Conservation (phyloP, 2,888 invertebrate genomes). For the Oegoconia quadripuncta region DNA sequence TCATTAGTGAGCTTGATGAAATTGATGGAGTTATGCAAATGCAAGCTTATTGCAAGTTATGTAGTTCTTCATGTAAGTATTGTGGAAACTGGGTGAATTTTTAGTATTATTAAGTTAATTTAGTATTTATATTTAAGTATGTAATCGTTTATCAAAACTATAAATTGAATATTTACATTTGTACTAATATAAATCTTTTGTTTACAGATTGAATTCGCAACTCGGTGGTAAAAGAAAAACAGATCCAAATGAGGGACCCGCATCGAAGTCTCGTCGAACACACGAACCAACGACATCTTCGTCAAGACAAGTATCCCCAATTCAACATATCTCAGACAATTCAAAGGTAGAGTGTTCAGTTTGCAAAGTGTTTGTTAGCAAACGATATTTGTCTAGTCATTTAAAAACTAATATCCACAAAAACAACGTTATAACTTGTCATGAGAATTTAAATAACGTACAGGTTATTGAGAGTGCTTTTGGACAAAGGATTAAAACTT, state of each 20-base stretch:
- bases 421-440: slow-evolving; percentile 14
- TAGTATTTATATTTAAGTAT: no score
- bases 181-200: no score
- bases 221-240: not conserved
- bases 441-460: slow-evolving; percentile 15
- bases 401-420: slow-evolving; percentile 18
- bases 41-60: not conserved
- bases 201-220: no score
- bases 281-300: not conserved
- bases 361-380: slow-evolving; percentile 4
- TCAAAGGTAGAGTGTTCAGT: not conserved
- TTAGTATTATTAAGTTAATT: not conserved
- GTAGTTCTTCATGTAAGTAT: not conserved
- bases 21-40: not conserved
- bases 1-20: not conserved
- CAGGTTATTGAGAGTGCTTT: slow-evolving; percentile 16
- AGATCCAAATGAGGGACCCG: not conserved
- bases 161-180: no score
- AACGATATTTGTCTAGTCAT: slow-evolving; percentile 14
- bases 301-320: not conserved
- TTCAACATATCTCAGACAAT: not conserved
- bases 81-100: not conserved
- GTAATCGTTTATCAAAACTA: no score
- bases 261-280: not conserved
- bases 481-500: slow-evolving; percentile 10